Base-by-base conservation (phyloP, 2,888 invertebrate genomes). In the Tipula lateralis region DNA sequence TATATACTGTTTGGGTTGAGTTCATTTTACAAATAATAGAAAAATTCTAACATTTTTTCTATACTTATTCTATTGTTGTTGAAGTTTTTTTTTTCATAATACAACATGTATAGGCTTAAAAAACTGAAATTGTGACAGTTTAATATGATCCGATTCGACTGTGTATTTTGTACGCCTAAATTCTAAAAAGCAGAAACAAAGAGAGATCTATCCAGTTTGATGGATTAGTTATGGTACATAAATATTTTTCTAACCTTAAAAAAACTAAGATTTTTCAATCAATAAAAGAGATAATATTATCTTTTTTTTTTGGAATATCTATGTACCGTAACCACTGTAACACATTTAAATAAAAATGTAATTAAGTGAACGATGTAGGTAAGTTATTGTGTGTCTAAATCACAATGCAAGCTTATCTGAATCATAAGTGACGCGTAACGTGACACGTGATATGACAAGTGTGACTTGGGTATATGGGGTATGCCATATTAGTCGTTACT, bases 191-290 rank as follows among this genome's bases (percentile, higher is more conserved):
- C 29, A 32, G n/a, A 83, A 83, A 83, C 9, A 83, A 83, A n/a
- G 32, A 83, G 82, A 83, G 82, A 83, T 83, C 19, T 83, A 30
- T 83, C 16, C 83, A 83, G 34, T 83, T 83, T 83, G 83, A 32
- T 83, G 19, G 83, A 34, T 32, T 32, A 34, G 32, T 32, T n/a
- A 83, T 30, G 82, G 82, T 83, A 83, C 82, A 83, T 32, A 83
- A 83, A 34, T 66, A 66, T 24, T 19, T 66, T 24, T 66, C 34
- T 83, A 83, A 34, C 34, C 34, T 83, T 32, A 83, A 83, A 34
- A 34, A 82, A 82, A 82, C 13, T 81, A 81, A 16, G 81, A 32
- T 83, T n/a, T 83, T 83, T 32, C n/a, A 29, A 13, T 83, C 19
- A 83, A n/a, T 83, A n/a, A 32, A 19, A 13, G 82, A 83, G 29